These are phyloP conservation scores for Holotrichia oblita DNA, from an alignment of 1,140 invertebrate species.

Conservation along the genomic window DNA sequence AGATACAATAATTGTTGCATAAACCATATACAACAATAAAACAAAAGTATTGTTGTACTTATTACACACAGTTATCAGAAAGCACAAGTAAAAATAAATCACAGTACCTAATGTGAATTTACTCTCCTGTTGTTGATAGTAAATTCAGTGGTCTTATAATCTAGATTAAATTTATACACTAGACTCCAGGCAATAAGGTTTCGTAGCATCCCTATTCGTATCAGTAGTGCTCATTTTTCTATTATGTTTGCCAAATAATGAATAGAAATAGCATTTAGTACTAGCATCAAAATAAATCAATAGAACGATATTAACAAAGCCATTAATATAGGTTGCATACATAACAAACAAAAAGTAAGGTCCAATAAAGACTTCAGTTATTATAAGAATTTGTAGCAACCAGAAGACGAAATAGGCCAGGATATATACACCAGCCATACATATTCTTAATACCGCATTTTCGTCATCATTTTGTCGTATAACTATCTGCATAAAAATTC, in stretches of 20 bases:
- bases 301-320: background rate
- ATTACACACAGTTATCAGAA: too few relatives aligned
- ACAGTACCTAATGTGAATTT: too few relatives aligned
- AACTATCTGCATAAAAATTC: background rate
- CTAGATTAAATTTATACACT: background rate
- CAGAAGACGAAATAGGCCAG: background rate
- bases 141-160: too few relatives aligned
- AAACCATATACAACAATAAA: too few relatives aligned
- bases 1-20: too few relatives aligned
- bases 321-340: background rate
- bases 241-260: background rate
- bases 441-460: background rate
- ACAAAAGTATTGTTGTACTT: too few relatives aligned
- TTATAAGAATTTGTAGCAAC: background rate
- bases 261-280: too few relatives aligned
- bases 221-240: background rate
- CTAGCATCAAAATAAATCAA: slow-evolving; percentile 5
- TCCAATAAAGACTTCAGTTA: background rate
- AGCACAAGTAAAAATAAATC: too few relatives aligned
- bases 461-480: background rate
- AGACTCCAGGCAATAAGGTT: too few relatives aligned
- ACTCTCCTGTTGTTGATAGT: too few relatives aligned
- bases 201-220: too few relatives aligned
- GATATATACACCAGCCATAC: background rate
- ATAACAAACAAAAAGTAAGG: background rate